phyloP scores from a whole-genome alignment of 1,140 invertebrate species.

The Trichonephila clavipes region DNA sequence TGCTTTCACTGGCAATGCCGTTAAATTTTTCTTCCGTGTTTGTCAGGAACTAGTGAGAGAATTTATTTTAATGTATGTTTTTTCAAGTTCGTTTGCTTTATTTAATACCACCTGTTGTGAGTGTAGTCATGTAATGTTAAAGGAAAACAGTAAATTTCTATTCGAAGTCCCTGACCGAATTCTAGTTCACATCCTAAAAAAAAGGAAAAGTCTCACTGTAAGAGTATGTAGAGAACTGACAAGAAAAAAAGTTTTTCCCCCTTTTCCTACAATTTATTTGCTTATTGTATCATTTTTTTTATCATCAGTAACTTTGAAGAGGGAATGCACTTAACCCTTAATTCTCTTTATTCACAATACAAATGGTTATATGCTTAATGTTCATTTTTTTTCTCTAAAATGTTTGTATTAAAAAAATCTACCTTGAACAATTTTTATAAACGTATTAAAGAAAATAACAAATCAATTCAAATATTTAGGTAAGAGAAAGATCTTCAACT shows the following conservation, averaged over 20 bases:
- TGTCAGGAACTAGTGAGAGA: background rate
- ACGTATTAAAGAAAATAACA: no score
- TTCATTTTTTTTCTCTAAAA: no score
- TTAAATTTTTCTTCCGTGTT: background rate
- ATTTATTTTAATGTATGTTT: background rate
- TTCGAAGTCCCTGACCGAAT: slow-evolving; percentile 27
- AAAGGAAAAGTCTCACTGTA: background rate
- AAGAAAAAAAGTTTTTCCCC: background rate
- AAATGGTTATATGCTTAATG: no score
- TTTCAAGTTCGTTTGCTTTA: background rate
- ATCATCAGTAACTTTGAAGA: no score
- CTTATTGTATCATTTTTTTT: background rate
- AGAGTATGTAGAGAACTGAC: background rate
- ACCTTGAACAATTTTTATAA: no score
- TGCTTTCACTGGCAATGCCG: slow-evolving; percentile 1
- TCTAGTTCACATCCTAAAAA: background rate
- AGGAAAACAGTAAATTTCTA: slow-evolving; percentile 24
- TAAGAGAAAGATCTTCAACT: no score
- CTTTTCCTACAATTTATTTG: background rate
- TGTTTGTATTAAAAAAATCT: no score
- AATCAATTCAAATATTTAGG: no score
- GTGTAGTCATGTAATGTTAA: slow-evolving; percentile 27
- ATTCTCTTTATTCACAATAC: no score
- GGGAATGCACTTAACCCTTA: no score
- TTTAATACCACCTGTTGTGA: slow-evolving; percentile 6